phyloP scores from a whole-genome alignment of 2,797 vertebrate genomes.

The Pseudomugil tenellus region DNA sequence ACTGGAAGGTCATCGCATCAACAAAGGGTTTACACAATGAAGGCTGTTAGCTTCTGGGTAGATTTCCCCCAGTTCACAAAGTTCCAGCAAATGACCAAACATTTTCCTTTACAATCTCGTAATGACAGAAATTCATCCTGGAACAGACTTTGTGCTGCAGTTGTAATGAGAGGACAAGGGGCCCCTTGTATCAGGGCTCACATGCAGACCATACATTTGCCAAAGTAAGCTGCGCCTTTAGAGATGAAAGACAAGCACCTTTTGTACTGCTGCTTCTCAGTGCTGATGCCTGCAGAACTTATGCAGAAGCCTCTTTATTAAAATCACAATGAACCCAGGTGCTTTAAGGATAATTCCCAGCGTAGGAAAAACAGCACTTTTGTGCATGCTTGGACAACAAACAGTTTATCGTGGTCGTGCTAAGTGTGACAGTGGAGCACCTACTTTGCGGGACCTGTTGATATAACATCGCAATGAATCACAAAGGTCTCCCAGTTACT shows the following conservation, averaged over 20 bases:
- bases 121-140: conserved; percentile 26
- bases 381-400: background rate
- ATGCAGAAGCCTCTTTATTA: conserved; percentile 8
- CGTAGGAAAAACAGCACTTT: background rate
- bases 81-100: conserved; percentile 43
- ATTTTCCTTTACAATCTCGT: conserved; percentile 54
- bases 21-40: conserved; percentile 12
- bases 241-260: conserved; percentile 34
- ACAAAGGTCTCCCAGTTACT: background rate
- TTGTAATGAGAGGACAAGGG: conserved; percentile 51
- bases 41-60: conserved; percentile 14
- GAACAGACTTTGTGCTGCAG: conserved; percentile 37
- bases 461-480: background rate
- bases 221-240: conserved; percentile 34
- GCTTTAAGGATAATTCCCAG: background rate
- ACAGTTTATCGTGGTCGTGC: background rate
- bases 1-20: conserved; percentile 21
- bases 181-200: conserved; percentile 52
- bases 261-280: conserved; percentile 42
- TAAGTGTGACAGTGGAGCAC: background rate
- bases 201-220: conserved; percentile 29
- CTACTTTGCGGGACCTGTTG: background rate
- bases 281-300: conserved; percentile 21
- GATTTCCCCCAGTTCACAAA: conserved; percentile 27
- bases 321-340: conserved; percentile 20